Conservation (phyloP, 2,113 vertebrate genomes). For the Pseudorectes ferrugineus region DNA sequence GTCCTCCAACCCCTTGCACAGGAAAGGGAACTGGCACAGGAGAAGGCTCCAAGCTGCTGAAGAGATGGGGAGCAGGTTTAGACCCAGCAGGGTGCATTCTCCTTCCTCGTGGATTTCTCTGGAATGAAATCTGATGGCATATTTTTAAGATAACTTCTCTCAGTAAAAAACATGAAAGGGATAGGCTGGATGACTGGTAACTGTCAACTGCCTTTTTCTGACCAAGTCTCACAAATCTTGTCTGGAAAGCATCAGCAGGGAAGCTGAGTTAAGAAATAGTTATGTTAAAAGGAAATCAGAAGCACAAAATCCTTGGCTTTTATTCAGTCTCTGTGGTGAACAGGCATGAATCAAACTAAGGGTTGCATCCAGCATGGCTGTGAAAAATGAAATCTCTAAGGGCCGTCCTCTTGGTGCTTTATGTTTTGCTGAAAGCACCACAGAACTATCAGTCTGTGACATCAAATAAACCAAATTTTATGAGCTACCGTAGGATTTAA, state of each 20-base stretch:
- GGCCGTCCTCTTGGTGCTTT: not conserved
- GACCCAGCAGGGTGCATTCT: not conserved
- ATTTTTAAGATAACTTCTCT: not conserved
- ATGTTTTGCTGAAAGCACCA: slow-evolving; percentile 30
- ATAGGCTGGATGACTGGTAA: not conserved
- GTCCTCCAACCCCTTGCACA: not conserved
- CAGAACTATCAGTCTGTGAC: not conserved
- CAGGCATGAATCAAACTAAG: not conserved
- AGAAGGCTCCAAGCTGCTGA: not conserved
- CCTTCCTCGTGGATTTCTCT: not conserved
- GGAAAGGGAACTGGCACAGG: not conserved
- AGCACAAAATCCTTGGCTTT: slow-evolving; percentile 12
- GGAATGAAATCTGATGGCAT: not conserved
- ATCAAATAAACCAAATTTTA: slow-evolving; percentile 21
- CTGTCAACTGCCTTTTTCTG: not conserved
- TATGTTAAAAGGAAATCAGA: slow-evolving; percentile 11
- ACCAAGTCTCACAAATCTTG: not conserved
- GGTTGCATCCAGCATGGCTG: not conserved
- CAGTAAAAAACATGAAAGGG: not conserved
- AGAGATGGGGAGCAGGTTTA: not conserved
- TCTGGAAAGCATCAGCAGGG: slow-evolving; percentile 13
- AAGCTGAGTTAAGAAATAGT: slow-evolving; percentile 2
- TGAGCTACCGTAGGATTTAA: not conserved
- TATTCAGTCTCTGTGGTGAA: not conserved
- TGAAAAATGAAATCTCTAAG: slow-evolving; percentile 12